Base-by-base conservation (phyloP, 2,797 vertebrate genomes). In the Sebastolobus alascanus region DNA sequence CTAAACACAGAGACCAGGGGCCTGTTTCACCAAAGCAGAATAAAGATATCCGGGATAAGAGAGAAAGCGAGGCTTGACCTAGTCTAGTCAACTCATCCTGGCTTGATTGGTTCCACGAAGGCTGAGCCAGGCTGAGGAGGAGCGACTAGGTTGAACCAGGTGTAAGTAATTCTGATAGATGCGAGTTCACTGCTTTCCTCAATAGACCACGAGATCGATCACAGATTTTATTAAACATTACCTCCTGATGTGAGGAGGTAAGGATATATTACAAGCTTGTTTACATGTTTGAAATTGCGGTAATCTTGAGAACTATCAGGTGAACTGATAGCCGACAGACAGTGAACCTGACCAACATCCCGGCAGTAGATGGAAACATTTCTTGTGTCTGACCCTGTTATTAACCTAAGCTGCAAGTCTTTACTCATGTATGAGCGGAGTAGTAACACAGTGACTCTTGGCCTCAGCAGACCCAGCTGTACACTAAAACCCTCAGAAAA, bases 401-500 rank as follows among this genome's bases (percentile, higher is more conserved):
- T 73, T 46, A 71, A 65, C 38, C 27, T 35, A 58, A 59, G 54
- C 73, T 59, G 54, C 0, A 29, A 14, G 25, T 59, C 40, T 75
- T 40, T 13, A 38, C 25, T 73, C 66, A 1, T 71, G 14, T 72
- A 68, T 52, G 31, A 50, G 22, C 40, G 40, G 25, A 29, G 54
- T 9, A 37, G 64, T n/a, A n/a, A 79, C 82, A 82, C 86, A 69
- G 61, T 72, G 79, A 85, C 80, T 67, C 54, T 59, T 59, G 33
- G 59, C 59, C 69, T 75, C 25, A n/a, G 55, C 61, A 64, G 38
- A 58, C 27, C 22, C 6, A 7, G 68, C 68, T 37, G n/a, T 50
- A 14, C 1, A 67, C 25, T 43, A 75, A 68, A 77, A 76, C 10
- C 38, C 20, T 66, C 18, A 64, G 33, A 70, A 64, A 33, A 56